phyloP scores from a whole-genome alignment of 2,888 invertebrate genomes.

The Cecidostiba fungosa region DNA sequence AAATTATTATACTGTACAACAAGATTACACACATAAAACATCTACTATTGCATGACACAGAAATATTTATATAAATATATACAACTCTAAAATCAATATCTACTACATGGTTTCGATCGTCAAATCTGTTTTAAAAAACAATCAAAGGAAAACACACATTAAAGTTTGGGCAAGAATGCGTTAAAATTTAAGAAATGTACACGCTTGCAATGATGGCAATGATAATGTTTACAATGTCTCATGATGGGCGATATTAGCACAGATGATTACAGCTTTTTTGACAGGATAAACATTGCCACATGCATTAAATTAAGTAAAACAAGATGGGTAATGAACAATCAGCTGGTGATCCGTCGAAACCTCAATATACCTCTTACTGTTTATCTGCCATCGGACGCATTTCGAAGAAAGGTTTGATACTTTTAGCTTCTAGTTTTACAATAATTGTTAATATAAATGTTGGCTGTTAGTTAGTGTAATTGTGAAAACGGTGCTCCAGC shows the following conservation, averaged over 20 bases:
- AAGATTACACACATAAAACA: conserved; percentile 15
- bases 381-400: conserved; percentile 74
- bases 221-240: conserved; percentile 54
- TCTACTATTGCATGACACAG: conserved; percentile 62
- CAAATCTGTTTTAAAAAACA: conserved; percentile 52
- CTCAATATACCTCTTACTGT: conserved; percentile 64
- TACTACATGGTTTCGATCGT: conserved; percentile 65
- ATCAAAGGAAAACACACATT: conserved; percentile 56
- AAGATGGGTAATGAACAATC: conserved; percentile 44
- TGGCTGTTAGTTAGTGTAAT: conserved; percentile 28
- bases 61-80: conserved; percentile 51
- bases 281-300: conserved; percentile 61
- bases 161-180: conserved; percentile 52
- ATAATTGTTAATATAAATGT: conserved; percentile 39
- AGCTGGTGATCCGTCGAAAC: conserved; percentile 55
- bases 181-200: conserved; percentile 47
- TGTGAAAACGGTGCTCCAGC: not conserved
- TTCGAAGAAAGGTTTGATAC: conserved; percentile 70
- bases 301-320: conserved; percentile 54
- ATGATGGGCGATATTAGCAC: conserved; percentile 59
- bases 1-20: not conserved
- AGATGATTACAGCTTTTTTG: conserved; percentile 61
- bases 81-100: conserved; percentile 60
- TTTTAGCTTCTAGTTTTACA: conserved; percentile 62
- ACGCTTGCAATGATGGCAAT: conserved; percentile 64